These are phyloP conservation scores for Porites lutea DNA, from an alignment of 64 coral and sea anemone genomes.

Conservation along the genomic window DNA sequence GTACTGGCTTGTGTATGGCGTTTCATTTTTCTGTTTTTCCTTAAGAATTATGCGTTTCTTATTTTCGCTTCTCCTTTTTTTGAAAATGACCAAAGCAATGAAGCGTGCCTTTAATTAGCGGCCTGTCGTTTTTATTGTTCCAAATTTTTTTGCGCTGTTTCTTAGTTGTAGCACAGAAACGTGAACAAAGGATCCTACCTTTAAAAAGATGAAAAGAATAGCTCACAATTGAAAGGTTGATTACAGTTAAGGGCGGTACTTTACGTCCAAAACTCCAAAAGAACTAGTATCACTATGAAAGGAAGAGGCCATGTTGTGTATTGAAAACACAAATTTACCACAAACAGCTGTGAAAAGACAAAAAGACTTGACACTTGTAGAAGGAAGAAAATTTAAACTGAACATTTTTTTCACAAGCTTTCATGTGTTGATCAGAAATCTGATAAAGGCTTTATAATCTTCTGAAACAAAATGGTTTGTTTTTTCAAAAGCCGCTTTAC, in stretches of 20 bases:
- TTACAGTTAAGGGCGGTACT: slow-evolving; percentile 29
- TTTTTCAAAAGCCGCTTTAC: not conserved
- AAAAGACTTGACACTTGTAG: not conserved
- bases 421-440: not conserved
- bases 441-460: not conserved
- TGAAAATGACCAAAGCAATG: not conserved
- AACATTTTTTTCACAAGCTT: not conserved
- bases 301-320: slow-evolving; percentile 9
- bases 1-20: too few species aligned
- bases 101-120: slow-evolving; percentile 24
- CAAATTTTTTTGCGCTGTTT: not conserved
- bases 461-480: not conserved
- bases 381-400: not conserved
- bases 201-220: slow-evolving; percentile 7
- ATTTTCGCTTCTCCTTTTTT: not conserved
- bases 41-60: not conserved
- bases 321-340: slow-evolving; percentile 5
- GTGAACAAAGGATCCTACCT: not conserved
- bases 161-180: not conserved
- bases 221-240: not conserved
- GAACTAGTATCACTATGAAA: not conserved
- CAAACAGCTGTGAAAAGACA: not conserved
- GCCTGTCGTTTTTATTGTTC: not conserved
- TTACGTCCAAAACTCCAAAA: not conserved
- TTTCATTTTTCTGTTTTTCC: not conserved